Base-by-base conservation (phyloP, 2,888 invertebrate species). In the Julus scandinavius region DNA sequence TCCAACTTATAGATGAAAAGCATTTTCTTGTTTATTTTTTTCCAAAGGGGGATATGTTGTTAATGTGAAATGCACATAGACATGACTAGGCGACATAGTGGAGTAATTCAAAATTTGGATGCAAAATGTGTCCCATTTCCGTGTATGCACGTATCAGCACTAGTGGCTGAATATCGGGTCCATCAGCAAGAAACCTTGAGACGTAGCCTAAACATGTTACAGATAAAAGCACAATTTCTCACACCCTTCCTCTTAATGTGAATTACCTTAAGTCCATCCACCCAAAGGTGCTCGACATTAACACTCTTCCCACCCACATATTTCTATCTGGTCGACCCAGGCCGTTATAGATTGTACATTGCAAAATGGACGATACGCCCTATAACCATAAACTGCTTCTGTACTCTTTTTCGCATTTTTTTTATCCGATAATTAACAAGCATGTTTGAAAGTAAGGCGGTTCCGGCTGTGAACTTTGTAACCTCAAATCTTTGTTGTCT, bases 391-490 rank as follows among this genome's bases (percentile, higher is more conserved):
- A 80, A 80, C 85, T 50, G 50, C 85, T 85, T 85, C 85, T 85
- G 85, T 45, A 49, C n/a, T 85, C 85, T 85, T 72, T 63, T 72
- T 72, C 72, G 29, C 85, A 45, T 85, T 45, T 85, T 85, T 49
- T 50, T 85, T 85, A 85, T 9, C 85, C 20, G 85, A 85, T 85
- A 85, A 85, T 85, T 85, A 85, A 85, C 49, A 85, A 85, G 45
- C 85, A 85, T 85, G 85, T 85, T 45, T 85, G 45, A 85, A 80
- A 49, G 49, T 85, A 49, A 85, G 85, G 85, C 85, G 85, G 85
- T 85, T 85, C 85, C 85, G 85, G 50, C 85, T 85, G 50, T 80
- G 80, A 80, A 45, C 45, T 85, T 85, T 17, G 13, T 6, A 45
- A 85, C 29, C 49, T n/a, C 20, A 85, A 45, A 85, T 85, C 50